phyloP scores from a whole-genome alignment of 2,797 vertebrate genomes.

The Distichodus sexfasciatus region DNA sequence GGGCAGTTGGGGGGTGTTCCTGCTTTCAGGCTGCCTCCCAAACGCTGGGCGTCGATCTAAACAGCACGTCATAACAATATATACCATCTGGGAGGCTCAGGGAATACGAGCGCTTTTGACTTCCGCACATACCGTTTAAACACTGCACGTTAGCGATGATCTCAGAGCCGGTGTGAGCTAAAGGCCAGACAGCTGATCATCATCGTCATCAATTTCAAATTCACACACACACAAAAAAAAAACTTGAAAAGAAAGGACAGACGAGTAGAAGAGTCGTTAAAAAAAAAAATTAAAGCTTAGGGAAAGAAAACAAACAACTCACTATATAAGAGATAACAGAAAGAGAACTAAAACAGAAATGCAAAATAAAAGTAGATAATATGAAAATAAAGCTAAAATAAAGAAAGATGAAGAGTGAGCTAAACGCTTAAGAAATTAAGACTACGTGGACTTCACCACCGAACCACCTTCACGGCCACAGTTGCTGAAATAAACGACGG shows the following conservation, averaged over 20 bases:
- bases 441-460: not conserved
- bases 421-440: conserved; percentile 11
- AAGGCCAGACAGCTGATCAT: conserved; percentile 1
- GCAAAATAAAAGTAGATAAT: conserved; percentile 48
- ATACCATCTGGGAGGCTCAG: not conserved
- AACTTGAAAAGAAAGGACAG: conserved; percentile 32
- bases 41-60: too few relatives aligned
- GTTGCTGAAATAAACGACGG: not conserved
- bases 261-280: conserved; percentile 21
- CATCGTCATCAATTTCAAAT: not conserved
- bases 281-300: conserved; percentile 54
- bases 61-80: too few relatives aligned
- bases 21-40: too few relatives aligned
- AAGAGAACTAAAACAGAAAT: conserved; percentile 55
- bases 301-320: conserved; percentile 36
- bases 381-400: conserved; percentile 11
- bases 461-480: not conserved
- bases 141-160: conserved; percentile 22
- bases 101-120: not conserved
- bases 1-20: too few relatives aligned
- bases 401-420: conserved; percentile 27
- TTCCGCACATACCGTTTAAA: conserved; percentile 15
- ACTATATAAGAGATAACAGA: conserved; percentile 23
- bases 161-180: conserved; percentile 11
- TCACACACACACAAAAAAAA: conserved; percentile 14